Evolutionary conservation across 2,888 invertebrate genomes (phyloP).

Genomic region (Spodoptera picta): DNA sequence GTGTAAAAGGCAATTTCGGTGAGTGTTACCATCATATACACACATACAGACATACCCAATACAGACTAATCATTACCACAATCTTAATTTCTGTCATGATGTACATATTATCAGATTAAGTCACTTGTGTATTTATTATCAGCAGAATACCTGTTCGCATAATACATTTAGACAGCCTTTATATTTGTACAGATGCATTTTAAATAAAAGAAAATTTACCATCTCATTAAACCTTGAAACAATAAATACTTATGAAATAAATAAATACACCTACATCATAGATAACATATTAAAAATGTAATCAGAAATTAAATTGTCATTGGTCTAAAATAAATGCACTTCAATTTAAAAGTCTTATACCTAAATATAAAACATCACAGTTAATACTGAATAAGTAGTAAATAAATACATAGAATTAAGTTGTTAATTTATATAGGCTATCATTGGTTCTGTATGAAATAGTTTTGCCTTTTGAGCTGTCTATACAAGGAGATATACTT

Average conservation of each 20-base stretch:
- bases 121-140: slow-evolving; percentile 45
- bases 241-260: slow-evolving; percentile 53
- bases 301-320: slow-evolving; percentile 71
- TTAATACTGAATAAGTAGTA: slow-evolving; percentile 84
- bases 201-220: slow-evolving; percentile 27
- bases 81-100: slow-evolving; percentile 27
- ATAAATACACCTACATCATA: slow-evolving; percentile 51
- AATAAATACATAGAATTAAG: slow-evolving; percentile 72
- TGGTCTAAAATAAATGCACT: slow-evolving; percentile 86
- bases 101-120: slow-evolving; percentile 34
- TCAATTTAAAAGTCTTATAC: slow-evolving; percentile 76
- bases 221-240: slow-evolving; percentile 29
- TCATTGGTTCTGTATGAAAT: slow-evolving; percentile 85
- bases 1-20: slow-evolving; percentile 64
- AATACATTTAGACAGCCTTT: slow-evolving; percentile 14
- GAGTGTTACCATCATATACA: slow-evolving; percentile 45
- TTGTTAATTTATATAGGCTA: slow-evolving; percentile 61
- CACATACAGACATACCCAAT: slow-evolving; percentile 24
- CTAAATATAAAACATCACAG: slow-evolving; percentile 86
- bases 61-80: slow-evolving; percentile 33
- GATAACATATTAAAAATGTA: slow-evolving; percentile 55
- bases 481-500: slow-evolving; percentile 95
- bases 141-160: slow-evolving; percentile 19
- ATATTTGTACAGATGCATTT: slow-evolving; percentile 41
- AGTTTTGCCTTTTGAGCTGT: slow-evolving; percentile 89